Base-by-base conservation (phyloP, 2,113 vertebrate species). In the Cygnus buccinator region DNA sequence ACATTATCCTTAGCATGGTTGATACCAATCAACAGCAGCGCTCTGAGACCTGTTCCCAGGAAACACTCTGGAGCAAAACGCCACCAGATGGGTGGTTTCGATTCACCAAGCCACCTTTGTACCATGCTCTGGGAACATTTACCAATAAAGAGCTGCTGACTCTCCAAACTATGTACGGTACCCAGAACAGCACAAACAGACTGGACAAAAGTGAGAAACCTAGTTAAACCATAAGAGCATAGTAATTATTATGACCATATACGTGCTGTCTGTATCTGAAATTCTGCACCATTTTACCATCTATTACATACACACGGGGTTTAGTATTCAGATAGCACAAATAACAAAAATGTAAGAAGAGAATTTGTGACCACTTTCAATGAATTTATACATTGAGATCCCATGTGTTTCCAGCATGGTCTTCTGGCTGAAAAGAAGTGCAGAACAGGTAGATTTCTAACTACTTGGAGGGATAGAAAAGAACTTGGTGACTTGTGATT, bases 41-140 rank as follows among this genome's bases (percentile, higher is more conserved):
- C 11, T 57, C 20, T 35, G 44, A 44, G 50, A 6, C 19, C 14
- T 0, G 3, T 10, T 84, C n/a, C 68, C 68, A 77, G 68, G 67
- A 43, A 26, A 18, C 1, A 0, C 1, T 31, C 19, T 28, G 43
- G 9, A 46, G 20, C 26, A 57, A 67, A 86, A 67, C 31, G 23
- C 23, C 2, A 0, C 0, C 0, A 74, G 3, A 4, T 61, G 33
- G 21, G 33, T 82, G 78, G 20, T 48, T 80, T 76, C 35, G 35
- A 28, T 9, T 68, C 5, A 3, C 28, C 68, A 62, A 37, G 11
- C 10, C 31, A 66, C 22, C 3, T 48, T 65, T 6, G 1, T 43
- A 28, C 13, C 0, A 0, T 52, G 23, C 31, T 62, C 44, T 2
- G 1, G 15, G 59, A 90, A 13, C 1, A 2, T 33, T 59, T 10